Conservation (phyloP, 2,888 invertebrate genomes). For the Ischnura elegans region DNA sequence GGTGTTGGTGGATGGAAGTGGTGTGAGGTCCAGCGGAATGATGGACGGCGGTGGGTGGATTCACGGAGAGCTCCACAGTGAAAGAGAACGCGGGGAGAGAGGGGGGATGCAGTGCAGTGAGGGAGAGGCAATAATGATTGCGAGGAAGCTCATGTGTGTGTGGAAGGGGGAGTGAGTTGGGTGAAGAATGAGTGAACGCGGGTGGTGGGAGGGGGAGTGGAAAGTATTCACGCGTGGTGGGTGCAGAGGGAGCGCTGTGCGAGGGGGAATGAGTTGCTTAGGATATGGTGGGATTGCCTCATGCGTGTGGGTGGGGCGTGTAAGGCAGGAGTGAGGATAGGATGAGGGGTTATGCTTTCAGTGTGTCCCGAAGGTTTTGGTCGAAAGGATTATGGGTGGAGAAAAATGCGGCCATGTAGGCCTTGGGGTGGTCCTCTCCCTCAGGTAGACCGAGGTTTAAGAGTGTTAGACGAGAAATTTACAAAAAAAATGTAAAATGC, state of each 20-base stretch:
- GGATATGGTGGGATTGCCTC: conserved; percentile 32
- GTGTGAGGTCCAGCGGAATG: conserved; percentile 61
- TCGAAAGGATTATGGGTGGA: neutral
- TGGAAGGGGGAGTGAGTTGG: neutral
- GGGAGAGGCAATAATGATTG: conserved; percentile 66
- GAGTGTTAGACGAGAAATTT: no score
- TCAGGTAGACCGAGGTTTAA: no score
- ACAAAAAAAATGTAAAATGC: no score
- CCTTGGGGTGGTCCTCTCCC: neutral
- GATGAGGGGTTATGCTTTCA: neutral
- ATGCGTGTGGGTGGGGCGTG: conserved; percentile 11
- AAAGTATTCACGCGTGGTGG: neutral
- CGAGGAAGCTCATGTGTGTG: conserved; percentile 15
- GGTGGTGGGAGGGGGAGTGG: neutral
- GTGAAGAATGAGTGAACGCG: neutral
- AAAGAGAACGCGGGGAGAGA: neutral
- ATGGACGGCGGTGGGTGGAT: conserved; percentile 65
- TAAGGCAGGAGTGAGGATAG: neutral
- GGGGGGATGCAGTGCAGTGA: neutral
- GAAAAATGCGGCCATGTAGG: neutral
- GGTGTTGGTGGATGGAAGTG: neutral
- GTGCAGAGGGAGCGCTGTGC: neutral
- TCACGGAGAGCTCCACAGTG: conserved; percentile 59
- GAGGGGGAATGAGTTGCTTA: neutral
- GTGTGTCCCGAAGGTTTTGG: no score